Conservation (phyloP, 2,113 vertebrate species). For the Tympanuchus pallidicinctus region DNA sequence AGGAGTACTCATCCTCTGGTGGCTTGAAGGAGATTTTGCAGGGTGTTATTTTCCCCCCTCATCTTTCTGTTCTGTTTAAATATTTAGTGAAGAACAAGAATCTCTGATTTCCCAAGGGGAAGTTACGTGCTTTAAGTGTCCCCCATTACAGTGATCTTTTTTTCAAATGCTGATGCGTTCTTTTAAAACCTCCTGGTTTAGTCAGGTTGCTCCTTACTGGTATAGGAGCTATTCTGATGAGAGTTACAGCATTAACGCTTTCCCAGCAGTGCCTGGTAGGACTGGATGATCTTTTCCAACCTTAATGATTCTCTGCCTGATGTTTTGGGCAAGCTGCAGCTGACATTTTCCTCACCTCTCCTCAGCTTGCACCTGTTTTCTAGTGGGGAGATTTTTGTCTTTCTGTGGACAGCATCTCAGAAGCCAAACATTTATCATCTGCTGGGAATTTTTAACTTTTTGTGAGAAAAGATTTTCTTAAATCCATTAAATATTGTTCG, state of each 20-base stretch:
- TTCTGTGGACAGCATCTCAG: not conserved
- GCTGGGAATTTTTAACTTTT: not conserved
- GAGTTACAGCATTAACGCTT: not conserved
- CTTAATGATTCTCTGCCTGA: not conserved
- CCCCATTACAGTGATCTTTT: not conserved
- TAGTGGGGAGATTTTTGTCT: not conserved
- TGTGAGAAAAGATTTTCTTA: not conserved
- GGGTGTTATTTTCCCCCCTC: not conserved
- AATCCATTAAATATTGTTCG: not conserved
- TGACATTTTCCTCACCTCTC: not conserved
- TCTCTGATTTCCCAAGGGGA: constrained; percentile 8
- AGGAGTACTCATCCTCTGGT: constrained; percentile 41
- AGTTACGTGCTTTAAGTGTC: not conserved
- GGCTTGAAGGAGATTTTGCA: constrained; percentile 45
- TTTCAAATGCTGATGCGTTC: not conserved
- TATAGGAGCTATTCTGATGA: not conserved
- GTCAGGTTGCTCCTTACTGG: not conserved
- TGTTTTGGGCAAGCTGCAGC: not conserved
- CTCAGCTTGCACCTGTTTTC: not conserved
- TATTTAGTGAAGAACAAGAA: constrained; percentile 56
- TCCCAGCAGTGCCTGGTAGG: not conserved
- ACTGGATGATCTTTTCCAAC: not conserved
- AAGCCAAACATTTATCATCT: not conserved
- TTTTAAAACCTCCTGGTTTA: not conserved
- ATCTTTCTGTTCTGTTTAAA: constrained; percentile 37